These are phyloP conservation scores for Mohoua ochrocephala DNA, from an alignment of 2,113 vertebrate species.

Conservation along the genomic window DNA sequence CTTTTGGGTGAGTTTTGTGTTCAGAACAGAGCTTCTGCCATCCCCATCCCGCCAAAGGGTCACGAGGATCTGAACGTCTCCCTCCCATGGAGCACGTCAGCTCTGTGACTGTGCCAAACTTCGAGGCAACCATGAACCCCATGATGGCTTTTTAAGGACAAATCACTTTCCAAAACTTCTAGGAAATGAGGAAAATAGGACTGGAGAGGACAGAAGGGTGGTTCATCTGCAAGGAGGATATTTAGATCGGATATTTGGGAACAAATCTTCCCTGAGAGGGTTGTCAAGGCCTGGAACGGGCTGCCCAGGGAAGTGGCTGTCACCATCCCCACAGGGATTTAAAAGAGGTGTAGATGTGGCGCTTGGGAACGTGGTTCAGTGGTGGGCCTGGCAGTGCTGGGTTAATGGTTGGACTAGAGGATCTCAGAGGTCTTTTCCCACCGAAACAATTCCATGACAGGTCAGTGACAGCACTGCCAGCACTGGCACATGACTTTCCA, in stretches of 20 bases:
- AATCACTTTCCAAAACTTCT: not conserved
- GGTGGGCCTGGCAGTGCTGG: not conserved
- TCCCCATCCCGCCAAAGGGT: not conserved
- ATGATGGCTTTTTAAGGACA: not conserved
- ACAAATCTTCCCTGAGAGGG: not conserved
- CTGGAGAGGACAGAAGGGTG: not conserved
- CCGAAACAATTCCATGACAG: not conserved
- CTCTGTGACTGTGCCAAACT: not conserved
- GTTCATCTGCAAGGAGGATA: not conserved
- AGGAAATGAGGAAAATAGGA: not conserved
- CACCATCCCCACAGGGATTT: not conserved
- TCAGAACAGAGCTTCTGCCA: not conserved
- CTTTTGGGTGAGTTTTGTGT: not conserved
- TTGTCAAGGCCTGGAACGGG: not conserved
- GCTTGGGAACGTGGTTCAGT: not conserved
- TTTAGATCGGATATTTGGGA: accelerated
- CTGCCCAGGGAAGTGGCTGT: not conserved
- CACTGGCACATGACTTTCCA: not conserved
- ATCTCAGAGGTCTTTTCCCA: not conserved
- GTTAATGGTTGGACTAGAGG: not conserved
- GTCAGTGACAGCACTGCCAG: not conserved
- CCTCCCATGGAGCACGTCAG: accelerated
- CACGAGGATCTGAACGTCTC: accelerated
- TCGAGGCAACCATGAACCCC: not conserved
- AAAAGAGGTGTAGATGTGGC: not conserved